These are phyloP conservation scores for Kryphioiulus occultus DNA, from an alignment of 2,888 invertebrate species.

Conservation along the genomic window DNA sequence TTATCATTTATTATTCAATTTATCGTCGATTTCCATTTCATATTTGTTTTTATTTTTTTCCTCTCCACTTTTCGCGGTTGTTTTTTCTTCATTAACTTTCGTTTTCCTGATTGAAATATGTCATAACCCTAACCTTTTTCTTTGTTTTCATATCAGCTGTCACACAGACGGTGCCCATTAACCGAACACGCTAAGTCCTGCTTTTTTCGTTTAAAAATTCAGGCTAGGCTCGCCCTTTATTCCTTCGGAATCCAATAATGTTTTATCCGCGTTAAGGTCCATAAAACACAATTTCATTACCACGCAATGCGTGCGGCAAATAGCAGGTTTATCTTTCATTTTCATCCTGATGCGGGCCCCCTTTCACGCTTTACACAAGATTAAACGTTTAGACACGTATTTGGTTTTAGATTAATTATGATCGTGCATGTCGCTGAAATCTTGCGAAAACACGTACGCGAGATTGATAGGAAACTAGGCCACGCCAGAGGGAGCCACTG, in stretches of 20 bases:
- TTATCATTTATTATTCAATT: conserved; percentile 35
- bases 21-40: neutral
- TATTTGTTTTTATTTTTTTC: neutral
- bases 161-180: neutral
- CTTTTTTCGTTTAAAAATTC: neutral
- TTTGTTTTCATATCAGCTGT: conserved; percentile 30
- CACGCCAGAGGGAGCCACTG: neutral
- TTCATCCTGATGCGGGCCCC: neutral
- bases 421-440: conserved; percentile 4
- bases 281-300: conserved; percentile 35
- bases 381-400: conserved; percentile 31
- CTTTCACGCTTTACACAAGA: conserved; percentile 26
- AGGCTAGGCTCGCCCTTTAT: neutral
- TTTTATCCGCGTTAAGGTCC: conserved; percentile 11
- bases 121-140: conserved; percentile 17
- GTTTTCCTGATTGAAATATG: conserved; percentile 13
- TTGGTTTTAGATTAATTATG: conserved; percentile 35
- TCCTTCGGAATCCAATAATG: conserved; percentile 6
- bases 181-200: neutral
- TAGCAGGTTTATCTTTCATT: conserved; percentile 20
- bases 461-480: conserved; percentile 11
- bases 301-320: conserved; percentile 29
- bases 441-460: neutral
- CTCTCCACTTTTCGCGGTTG: neutral
- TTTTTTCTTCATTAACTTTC: neutral